Base-by-base conservation (phyloP, 2,888 invertebrate species). In the Lepidocyrtinus sp. region DNA sequence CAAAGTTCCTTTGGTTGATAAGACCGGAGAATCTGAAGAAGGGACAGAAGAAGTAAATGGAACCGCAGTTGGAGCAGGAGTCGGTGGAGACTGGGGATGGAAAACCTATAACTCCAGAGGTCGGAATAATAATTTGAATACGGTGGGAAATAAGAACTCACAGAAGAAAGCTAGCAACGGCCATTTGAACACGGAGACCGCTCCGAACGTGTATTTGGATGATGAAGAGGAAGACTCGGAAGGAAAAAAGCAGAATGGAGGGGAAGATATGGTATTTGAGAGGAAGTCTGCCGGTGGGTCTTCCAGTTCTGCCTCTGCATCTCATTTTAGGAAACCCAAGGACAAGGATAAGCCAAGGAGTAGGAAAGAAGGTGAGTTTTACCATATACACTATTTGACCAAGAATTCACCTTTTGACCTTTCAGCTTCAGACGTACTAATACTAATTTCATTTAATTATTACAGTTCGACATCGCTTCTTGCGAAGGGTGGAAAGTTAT, bases 291-390 rank as follows among this genome's bases (percentile, higher is more conserved):
- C 65, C 0, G 21, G n/a, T 50, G 22, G 15, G 46, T 71, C 72
- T n/a, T 27, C 36, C 19, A 27, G 46, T 55, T 19, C 65, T 22
- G 68, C 24, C 1, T n/a, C 45, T 21, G 0, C 55, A 26, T 27
- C 81, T 81, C 76, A 81, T 24, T 50, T 62, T n/a, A 77, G 79
- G 26, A 81, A 82, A 59, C 45, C 24, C 22, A 67, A 84, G 73
- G 78, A 86, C 45, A 83, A 83, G 59, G 86, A 86, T 55, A 83
- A 83, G 36, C 62, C 75, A 17, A 70, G 82, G 55, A 83, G 68
- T 24, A 78, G 82, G 2, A 86, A 85, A 78, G 85, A 82, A 75
- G 84, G 86, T 86, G 59, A 46, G 50, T 21, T 64, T 45, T 46
- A 61, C 1, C 36, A 76, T 59, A 12, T 21, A 59, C 9, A 22